A percentile compares a stretch with the other conserved stretches of the same genome.
Conservation (phyloP, 1,140 invertebrate genomes). For the Papilio dardanus region DNA sequence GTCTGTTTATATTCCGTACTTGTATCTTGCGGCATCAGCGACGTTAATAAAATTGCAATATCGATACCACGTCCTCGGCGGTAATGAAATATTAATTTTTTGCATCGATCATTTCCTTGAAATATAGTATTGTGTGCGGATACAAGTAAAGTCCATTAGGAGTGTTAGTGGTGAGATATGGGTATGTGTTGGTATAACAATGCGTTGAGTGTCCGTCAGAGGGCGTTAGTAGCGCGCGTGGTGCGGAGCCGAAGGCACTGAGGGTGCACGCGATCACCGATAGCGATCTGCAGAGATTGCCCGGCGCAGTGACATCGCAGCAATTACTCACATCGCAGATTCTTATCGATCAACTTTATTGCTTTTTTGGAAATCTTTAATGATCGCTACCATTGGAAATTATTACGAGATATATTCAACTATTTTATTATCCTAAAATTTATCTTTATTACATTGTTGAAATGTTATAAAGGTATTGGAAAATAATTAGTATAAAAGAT, state of each 20-base stretch:
- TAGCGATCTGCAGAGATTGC: constrained; percentile 76
- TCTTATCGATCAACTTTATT: constrained; percentile 70
- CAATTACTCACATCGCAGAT: constrained; percentile 77
- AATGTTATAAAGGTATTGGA: background rate
- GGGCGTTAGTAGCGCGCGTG: constrained; percentile 41
- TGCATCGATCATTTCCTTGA: constrained; percentile 63
- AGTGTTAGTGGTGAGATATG: constrained; percentile 52
- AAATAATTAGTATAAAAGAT: background rate
- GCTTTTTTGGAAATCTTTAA: constrained; percentile 48
- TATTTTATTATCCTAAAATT: constrained; percentile 1
- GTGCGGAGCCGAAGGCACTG: constrained; percentile 46
- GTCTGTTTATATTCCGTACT: constrained; percentile 37
- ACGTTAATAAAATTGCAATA: constrained; percentile 31
- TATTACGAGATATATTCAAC: background rate
- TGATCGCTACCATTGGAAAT: constrained; percentile 2
- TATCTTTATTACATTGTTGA: background rate
- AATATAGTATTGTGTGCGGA: constrained; percentile 52
- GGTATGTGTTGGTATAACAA: constrained; percentile 49
- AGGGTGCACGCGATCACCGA: constrained; percentile 74
- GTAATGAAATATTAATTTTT: constrained; percentile 53
- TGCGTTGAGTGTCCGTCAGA: constrained; percentile 48
- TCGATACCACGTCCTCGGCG: constrained; percentile 34
- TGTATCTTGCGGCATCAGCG: constrained; percentile 4
- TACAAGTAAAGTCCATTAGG: constrained; percentile 61
- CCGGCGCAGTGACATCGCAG: constrained; percentile 65